Conservation (phyloP, 2,888 invertebrate genomes). For the Gortyna flavago region DNA sequence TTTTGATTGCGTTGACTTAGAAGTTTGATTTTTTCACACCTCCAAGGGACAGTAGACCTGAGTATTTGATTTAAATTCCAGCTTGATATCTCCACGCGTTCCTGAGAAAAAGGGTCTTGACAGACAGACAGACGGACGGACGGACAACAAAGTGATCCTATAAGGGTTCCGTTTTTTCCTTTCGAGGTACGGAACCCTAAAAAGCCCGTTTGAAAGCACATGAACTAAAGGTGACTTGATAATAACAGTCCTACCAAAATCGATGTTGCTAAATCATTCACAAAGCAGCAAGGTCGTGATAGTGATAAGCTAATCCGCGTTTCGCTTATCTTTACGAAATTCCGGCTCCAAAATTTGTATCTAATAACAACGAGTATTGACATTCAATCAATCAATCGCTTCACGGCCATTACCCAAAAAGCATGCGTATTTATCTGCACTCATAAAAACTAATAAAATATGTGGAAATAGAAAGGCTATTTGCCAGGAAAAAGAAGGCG, state of each 20-base stretch:
- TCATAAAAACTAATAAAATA: background rate
- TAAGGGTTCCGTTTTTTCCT: too few species aligned
- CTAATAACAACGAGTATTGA: conserved; percentile 38
- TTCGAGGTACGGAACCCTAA: too few species aligned
- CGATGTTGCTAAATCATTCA: conserved; percentile 39
- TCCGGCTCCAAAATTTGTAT: conserved; percentile 54
- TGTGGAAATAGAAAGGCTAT: conserved; percentile 24
- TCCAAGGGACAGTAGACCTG: too few species aligned
- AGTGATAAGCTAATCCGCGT: conserved; percentile 56
- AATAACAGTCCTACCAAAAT: conserved; percentile 24
- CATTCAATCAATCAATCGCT: conserved; percentile 45
- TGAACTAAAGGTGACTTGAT: conserved; percentile 9
- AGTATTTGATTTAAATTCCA: too few species aligned
- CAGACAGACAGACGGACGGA: too few species aligned
- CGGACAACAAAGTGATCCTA: too few species aligned
- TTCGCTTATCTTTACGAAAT: conserved; percentile 52
- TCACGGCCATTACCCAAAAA: conserved; percentile 13
- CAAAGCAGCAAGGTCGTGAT: conserved; percentile 59
- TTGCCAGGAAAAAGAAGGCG: background rate
- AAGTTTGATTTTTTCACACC: too few species aligned
- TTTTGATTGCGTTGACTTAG: too few species aligned
- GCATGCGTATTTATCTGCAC: background rate
- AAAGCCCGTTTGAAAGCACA: background rate
- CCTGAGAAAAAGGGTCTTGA: too few species aligned
- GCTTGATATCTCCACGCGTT: too few species aligned